Percentiles rank a stretch among this genome's conserved stretches.
Conservation (phyloP, 35 echinoderm and acorn worm species). For the Patiria miniata region DNA sequence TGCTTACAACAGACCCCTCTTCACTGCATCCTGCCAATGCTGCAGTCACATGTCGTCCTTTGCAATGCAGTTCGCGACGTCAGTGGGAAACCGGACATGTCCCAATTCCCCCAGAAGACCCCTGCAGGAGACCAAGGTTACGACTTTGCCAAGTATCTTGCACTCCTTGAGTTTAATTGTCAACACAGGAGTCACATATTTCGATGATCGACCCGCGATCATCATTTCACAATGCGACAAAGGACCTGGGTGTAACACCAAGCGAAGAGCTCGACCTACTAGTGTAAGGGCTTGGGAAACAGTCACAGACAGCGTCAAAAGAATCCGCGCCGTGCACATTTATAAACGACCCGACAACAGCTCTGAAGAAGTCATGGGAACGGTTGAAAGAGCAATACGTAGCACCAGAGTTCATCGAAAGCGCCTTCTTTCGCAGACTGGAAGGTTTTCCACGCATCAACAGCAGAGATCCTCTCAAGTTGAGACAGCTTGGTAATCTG, state of each 20-base stretch:
- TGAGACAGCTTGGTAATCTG: constrained; percentile 46
- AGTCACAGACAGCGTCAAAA: background rate
- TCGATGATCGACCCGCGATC: constrained; percentile 35
- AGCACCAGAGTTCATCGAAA: constrained; percentile 54
- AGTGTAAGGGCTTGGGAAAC: constrained; percentile 48
- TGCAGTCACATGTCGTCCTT: background rate
- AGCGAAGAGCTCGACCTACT: constrained; percentile 60
- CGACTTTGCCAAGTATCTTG: background rate
- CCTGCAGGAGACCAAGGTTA: too few relatives aligned
- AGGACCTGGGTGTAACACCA: constrained; percentile 24
- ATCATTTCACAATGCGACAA: constrained; percentile 44
- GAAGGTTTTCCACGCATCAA: constrained; percentile 36
- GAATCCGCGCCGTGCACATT: constrained; percentile 37
- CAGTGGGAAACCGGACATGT: background rate
- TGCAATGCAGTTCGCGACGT: background rate
- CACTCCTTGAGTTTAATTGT: constrained; percentile 27
- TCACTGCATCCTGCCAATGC: background rate
- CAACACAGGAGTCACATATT: background rate
- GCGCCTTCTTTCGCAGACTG: constrained; percentile 32
- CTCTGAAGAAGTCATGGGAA: constrained; percentile 47
- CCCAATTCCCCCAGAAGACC: too few relatives aligned
- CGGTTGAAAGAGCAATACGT: constrained; percentile 49
- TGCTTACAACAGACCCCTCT: background rate
- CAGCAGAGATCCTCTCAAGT: background rate
- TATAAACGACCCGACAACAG: constrained; percentile 4